Conservation (phyloP, 2,797 vertebrate species). For the Craterocephalus amniculus region DNA sequence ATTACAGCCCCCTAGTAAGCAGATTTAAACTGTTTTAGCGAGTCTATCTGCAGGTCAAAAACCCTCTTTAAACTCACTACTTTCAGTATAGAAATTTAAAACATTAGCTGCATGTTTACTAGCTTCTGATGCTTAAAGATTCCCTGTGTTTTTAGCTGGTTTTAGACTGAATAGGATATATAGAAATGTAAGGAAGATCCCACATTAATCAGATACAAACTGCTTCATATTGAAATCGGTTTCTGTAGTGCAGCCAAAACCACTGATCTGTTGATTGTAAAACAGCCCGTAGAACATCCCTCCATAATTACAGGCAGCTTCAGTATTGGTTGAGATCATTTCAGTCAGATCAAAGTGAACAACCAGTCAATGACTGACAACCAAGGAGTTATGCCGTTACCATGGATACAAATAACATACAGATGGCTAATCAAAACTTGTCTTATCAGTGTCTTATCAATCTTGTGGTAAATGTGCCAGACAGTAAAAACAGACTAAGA, state of each 20-base stretch:
- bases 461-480: background rate
- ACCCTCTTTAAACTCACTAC: background rate
- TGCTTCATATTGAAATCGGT: background rate
- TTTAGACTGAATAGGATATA: background rate
- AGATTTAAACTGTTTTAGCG: background rate
- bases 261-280: background rate
- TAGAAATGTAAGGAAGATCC: background rate
- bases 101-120: background rate
- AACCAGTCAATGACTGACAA: background rate
- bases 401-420: constrained; percentile 4
- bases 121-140: background rate
- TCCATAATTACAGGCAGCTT: background rate
- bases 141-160: background rate
- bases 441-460: background rate
- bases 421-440: constrained; percentile 4
- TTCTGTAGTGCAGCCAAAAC: background rate
- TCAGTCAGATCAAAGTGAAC: background rate
- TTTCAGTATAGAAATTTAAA: background rate
- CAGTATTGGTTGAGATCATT: background rate
- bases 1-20: background rate
- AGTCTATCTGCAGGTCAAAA: background rate
- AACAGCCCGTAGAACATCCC: background rate
- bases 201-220: background rate
- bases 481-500: background rate
- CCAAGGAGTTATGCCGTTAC: background rate